phyloP scores from a whole-genome alignment of 2,888 invertebrate genomes.

The Trypoxylon attenuatum region DNA sequence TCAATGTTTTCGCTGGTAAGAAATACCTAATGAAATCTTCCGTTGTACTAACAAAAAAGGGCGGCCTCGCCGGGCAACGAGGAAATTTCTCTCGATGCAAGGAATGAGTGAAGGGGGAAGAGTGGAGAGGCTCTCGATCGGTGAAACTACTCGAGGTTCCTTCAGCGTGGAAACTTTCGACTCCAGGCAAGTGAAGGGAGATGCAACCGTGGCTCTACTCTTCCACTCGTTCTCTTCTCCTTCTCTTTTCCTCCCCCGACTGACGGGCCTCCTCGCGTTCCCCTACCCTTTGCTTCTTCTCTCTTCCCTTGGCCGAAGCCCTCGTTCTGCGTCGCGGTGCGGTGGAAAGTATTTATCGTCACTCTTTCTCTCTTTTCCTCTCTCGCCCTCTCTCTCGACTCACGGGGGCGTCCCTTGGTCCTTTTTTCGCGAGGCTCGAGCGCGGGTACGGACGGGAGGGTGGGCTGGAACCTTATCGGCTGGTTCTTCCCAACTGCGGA shows the following conservation, averaged over 20 bases:
- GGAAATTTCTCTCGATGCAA: conserved; percentile 49
- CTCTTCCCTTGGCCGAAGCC: too few relatives aligned
- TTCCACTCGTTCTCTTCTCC: conserved; percentile 31
- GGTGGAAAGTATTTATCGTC: conserved; percentile 65
- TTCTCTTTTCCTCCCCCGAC: conserved; percentile 3
- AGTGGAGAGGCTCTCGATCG: conserved; percentile 58
- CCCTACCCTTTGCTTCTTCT: conserved; percentile 22
- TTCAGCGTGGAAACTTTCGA: conserved; percentile 58
- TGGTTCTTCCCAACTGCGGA: conserved; percentile 55
- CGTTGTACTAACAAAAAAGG: conserved; percentile 36
- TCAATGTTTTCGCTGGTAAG: background rate
- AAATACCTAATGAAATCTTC: conserved; percentile 45
- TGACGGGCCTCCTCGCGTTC: conserved; percentile 14
- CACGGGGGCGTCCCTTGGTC: conserved; percentile 27
- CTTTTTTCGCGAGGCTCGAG: conserved; percentile 58
- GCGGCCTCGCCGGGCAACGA: conserved; percentile 44
- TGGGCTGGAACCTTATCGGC: conserved; percentile 56
- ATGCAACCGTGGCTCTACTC: conserved; percentile 53
- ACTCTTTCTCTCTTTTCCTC: conserved; percentile 41
- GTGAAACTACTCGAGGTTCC: conserved; percentile 60
- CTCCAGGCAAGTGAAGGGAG: conserved; percentile 48
- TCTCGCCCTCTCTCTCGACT: conserved; percentile 20
- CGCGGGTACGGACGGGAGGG: conserved; percentile 30
- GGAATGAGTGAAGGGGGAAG: conserved; percentile 39
- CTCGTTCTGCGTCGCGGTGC: conserved; percentile 54